Conservation (phyloP, 2,888 invertebrate species). For the Dolichopus griseipennis region DNA sequence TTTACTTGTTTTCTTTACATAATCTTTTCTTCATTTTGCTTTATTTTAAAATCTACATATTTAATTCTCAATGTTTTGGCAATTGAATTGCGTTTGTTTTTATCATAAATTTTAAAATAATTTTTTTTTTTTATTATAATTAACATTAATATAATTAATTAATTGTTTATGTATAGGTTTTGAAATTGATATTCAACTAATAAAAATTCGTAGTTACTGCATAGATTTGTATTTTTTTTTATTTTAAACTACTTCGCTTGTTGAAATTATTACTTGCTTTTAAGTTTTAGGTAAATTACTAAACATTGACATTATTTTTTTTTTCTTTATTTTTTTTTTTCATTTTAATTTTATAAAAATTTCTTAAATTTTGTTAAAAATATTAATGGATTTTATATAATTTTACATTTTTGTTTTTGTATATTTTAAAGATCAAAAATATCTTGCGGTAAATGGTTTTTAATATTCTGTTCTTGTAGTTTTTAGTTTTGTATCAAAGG, state of each 20-base stretch:
- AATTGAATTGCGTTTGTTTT: background rate
- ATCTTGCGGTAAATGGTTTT: too few relatives aligned
- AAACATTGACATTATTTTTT: too few relatives aligned
- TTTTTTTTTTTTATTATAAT: background rate
- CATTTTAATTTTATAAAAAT: background rate
- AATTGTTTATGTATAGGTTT: too few relatives aligned
- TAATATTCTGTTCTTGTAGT: background rate
- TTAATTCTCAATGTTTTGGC: background rate
- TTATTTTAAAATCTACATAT: background rate
- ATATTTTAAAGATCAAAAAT: too few relatives aligned
- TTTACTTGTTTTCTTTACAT: too few relatives aligned
- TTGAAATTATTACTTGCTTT: too few relatives aligned
- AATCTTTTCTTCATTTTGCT: too few relatives aligned
- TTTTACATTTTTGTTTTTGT: too few relatives aligned
- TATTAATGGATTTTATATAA: too few relatives aligned
- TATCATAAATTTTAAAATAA: background rate
- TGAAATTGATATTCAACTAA: background rate
- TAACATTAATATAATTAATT: background rate
- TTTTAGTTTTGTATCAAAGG: background rate
- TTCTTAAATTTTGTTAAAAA: background rate
- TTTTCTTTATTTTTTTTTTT: background rate
- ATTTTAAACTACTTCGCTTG: too few relatives aligned
- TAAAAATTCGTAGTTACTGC: constrained; percentile 1
- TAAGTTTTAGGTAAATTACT: too few relatives aligned
- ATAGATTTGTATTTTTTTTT: background rate